Evolutionary conservation across 2,888 invertebrate genomes (phyloP), one percentile per base, ranked within the genome.

Genomic region (Temnothorax unifasciatus): DNA sequence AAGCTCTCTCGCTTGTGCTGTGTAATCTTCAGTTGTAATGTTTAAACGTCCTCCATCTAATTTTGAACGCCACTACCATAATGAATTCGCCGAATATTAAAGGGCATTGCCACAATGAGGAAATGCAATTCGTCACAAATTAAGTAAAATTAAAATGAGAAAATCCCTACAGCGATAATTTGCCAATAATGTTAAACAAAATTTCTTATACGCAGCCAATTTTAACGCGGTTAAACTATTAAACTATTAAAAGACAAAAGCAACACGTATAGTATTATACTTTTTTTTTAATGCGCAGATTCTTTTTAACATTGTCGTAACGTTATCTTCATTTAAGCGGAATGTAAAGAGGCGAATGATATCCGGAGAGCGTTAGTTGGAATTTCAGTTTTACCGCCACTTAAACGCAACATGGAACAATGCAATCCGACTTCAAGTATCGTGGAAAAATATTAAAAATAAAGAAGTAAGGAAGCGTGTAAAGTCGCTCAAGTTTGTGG

Each of bases 361-460:
- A 50, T 38, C 9, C 38, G 9, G 6, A 54, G 25, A 41, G 54
- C 44, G 2, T 74, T 44, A 59, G 25, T 59, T 61, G 44, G 8
- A 74, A 74, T 74, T 61, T 74, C 44, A 59, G 44, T 61, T 74
- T 74, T 41, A 44, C n/a, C 59, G 25, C 44, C 25, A 41, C 18
- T 74, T 59, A 59, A 74, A 44, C 59, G 29, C 25, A 74, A 74
- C 18, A 41, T 73, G 25, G 59, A 11, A 18, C 41, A 59, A 74
- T 74, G 13, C 41, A 59, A 74, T 74, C 15, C 11, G 18, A 25
- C n/a, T 61, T 44, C 38, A 25, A 71, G 21, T 38, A 71, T 71
- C 34, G 21, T 38, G 54, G 54, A 71, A 54, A 38, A 71, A 54
- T 38, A 54, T 71, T 38, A 71, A 54, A 38, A 34, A 38, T 71